Evolutionary conservation across 2,113 vertebrate genomes (phyloP), one percentile per base, ranked within the genome.

Genomic region (Crocuta crocuta): DNA sequence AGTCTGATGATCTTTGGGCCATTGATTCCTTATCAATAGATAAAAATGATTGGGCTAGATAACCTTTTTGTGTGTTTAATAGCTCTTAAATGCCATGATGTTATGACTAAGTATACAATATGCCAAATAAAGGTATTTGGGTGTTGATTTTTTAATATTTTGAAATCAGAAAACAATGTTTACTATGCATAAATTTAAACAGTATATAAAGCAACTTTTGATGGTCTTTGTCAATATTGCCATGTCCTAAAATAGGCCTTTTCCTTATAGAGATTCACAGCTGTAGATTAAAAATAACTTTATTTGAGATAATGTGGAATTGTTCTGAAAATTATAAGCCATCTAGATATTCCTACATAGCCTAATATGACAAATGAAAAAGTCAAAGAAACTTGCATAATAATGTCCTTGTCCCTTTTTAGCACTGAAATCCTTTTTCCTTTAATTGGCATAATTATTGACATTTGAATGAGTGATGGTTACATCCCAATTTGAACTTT

Each of bases 401-500:
- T 91, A 83, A 80, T 84, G 5, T 70, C 16, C 5, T 78, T 93
- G 33, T 79, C 61, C 24, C 43, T 28, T 90, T 87, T 90, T 48
- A 90, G 61, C 15, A 58, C 43, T 58, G 10, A 78, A 55, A 84
- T 87, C 26, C 16, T 89, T 74, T 90, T 92, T 55, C 45, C 28
- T 82, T 94, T 93, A 97, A 97, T 97, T 93, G 81, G n/a, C 21
- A 83, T 96, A 93, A 91, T 95, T 95, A 93, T 89, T 97, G 74
- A 87, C 74, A 95, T 96, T 95, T 95, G 53, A 88, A 50, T 86
- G 92, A 82, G 74, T 96, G 90, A 93, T 79, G 91, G 68, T 55
- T 83, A 91, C 12, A 96, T 90, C 5, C 21, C 84, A 96, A 93
- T 23, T 26, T 95, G 58, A 95, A 86, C 80, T 95, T 87, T 97